A percentile compares a stretch with the other conserved stretches of the same genome.
These are phyloP conservation scores for Acanthacorydalis orientalis DNA, from an alignment of 2,888 invertebrate genomes.

Conservation along the genomic window DNA sequence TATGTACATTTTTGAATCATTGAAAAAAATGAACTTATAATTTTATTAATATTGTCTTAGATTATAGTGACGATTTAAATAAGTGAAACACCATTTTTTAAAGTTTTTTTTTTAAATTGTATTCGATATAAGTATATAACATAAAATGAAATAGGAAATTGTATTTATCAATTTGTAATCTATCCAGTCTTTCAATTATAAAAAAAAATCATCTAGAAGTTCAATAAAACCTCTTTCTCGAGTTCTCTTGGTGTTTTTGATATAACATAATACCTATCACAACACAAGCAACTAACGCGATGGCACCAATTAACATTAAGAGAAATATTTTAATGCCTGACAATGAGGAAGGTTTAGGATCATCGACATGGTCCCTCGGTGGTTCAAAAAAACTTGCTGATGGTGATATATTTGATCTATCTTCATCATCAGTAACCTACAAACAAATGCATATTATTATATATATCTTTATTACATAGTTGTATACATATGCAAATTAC, in stretches of 20 bases:
- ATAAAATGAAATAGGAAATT: no score
- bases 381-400: conserved; percentile 80
- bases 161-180: no score
- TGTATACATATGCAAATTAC: conserved; percentile 22
- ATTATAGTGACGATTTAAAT: no score
- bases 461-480: no score
- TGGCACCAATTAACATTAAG: conserved; percentile 66
- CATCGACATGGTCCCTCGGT: conserved; percentile 80
- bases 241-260: conserved; percentile 79
- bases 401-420: conserved; percentile 71
- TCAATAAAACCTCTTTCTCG: conserved; percentile 72
- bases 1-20: no score
- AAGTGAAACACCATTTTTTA: no score
- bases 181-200: background rate
- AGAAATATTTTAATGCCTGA: conserved; percentile 85
- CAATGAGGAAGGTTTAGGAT: conserved; percentile 67
- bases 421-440: conserved; percentile 28
- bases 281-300: conserved; percentile 66
- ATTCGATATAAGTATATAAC: no score
- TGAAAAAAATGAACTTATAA: no score
- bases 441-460: no score
- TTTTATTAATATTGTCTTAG: no score
- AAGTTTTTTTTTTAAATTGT: background rate
- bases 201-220: background rate
- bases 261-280: conserved; percentile 86